Percentiles rank a stretch among this genome's conserved stretches.
These are phyloP conservation scores for Troides helena DNA, from an alignment of 2,888 invertebrate species.

Conservation along the genomic window DNA sequence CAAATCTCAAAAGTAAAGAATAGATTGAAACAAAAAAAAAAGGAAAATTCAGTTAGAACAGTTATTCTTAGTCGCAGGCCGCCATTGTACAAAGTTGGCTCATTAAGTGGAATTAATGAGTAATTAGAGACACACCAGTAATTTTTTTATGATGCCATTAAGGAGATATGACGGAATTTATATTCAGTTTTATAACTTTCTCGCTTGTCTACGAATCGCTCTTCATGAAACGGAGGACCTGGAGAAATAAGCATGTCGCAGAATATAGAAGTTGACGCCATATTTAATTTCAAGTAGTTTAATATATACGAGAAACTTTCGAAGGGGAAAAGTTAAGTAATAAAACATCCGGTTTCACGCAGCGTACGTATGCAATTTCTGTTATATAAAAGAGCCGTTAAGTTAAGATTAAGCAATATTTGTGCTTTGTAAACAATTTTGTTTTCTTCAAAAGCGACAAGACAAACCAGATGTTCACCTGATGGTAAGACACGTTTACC, in stretches of 20 bases:
- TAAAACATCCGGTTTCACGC: too few relatives aligned
- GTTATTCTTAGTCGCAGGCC: slow-evolving; percentile 13
- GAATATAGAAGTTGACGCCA: neutral
- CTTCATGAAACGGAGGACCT: neutral
- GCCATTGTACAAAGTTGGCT: slow-evolving; percentile 16
- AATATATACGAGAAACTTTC: too few relatives aligned
- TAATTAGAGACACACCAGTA: slow-evolving; percentile 20
- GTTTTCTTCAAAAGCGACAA: too few relatives aligned
- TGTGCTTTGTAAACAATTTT: too few relatives aligned
- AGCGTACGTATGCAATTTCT: too few relatives aligned
- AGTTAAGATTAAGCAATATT: too few relatives aligned
- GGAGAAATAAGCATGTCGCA: neutral
- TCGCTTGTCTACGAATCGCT: slow-evolving; percentile 1
- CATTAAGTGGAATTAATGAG: slow-evolving; percentile 22
- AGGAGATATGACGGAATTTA: slow-evolving; percentile 6
- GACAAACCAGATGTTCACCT: too few relatives aligned
- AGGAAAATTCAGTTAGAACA: neutral
- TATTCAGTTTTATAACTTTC: slow-evolving; percentile 3
- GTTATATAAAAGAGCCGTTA: too few relatives aligned
- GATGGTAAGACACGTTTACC: too few relatives aligned
- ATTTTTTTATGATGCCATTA: slow-evolving; percentile 18
- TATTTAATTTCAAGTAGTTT: neutral
- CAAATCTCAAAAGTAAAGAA: too few relatives aligned
- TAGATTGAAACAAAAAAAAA: neutral
- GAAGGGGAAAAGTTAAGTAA: too few relatives aligned